These are phyloP conservation scores for Helicoverpa zea DNA, from an alignment of 1,140 invertebrate species.

Conservation along the genomic window DNA sequence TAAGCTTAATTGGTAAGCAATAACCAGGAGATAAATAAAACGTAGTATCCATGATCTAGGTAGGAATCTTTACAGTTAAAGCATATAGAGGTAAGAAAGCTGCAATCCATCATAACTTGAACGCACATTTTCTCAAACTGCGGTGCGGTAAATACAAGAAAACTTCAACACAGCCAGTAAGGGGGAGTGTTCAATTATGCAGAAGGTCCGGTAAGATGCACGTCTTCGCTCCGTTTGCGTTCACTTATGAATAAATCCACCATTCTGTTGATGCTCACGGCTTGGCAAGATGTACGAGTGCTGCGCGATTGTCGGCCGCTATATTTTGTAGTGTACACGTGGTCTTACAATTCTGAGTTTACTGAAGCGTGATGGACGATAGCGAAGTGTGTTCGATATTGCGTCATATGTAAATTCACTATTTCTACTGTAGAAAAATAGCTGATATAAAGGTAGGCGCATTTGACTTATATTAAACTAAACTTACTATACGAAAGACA, in stretches of 20 bases:
- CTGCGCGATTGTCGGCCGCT: background rate
- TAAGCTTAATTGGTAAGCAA: background rate
- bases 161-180: background rate
- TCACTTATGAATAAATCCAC: slow-evolving; percentile 39
- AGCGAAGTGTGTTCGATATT: background rate
- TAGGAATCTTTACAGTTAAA: background rate
- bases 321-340: slow-evolving; percentile 14
- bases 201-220: slow-evolving; percentile 3
- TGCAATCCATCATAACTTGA: slow-evolving; percentile 18
- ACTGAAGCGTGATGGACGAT: background rate
- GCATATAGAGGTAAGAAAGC: background rate
- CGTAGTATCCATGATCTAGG: background rate
- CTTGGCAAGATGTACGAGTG: background rate
- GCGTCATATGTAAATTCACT: background rate
- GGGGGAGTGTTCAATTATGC: slow-evolving; percentile 22
- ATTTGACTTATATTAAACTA: too few species aligned
- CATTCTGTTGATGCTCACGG: slow-evolving; percentile 24
- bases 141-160: slow-evolving; percentile 10
- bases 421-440: too few species aligned
- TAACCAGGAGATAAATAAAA: background rate
- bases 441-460: too few species aligned
- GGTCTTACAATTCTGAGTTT: background rate
- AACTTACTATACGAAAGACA: too few species aligned
- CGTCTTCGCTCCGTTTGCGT: slow-evolving; percentile 18
- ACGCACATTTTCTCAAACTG: background rate